Evolutionary conservation across 2,888 invertebrate genomes (phyloP).

Genomic region (Diarsia brunnea): DNA sequence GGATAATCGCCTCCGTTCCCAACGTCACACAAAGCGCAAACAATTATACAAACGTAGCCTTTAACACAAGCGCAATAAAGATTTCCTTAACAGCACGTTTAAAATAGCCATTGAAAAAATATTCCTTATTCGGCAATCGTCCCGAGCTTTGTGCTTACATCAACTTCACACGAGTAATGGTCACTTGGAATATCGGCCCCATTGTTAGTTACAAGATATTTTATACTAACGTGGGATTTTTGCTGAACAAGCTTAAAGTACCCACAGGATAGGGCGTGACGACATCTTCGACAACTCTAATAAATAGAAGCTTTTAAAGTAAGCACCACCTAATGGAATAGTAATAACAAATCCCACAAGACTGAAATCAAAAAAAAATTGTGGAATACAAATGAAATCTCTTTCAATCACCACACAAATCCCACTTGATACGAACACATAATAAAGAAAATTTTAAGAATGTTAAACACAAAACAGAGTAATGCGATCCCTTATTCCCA

Average conservation of each 20-base stretch:
- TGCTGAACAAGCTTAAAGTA: slow-evolving; percentile 60
- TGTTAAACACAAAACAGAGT: slow-evolving; percentile 83
- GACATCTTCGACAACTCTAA: slow-evolving; percentile 30
- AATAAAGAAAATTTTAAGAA: slow-evolving; percentile 75
- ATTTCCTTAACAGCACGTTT: slow-evolving; percentile 37
- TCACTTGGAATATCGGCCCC: slow-evolving; percentile 77
- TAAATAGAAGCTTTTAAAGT: slow-evolving; percentile 21
- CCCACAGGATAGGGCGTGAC: slow-evolving; percentile 63
- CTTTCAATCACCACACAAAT: slow-evolving; percentile 62
- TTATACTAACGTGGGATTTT: slow-evolving; percentile 69
- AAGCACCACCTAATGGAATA: slow-evolving; percentile 8
- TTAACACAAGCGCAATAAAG: slow-evolving; percentile 47
- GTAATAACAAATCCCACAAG: slow-evolving; percentile 19
- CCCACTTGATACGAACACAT: slow-evolving; percentile 71
- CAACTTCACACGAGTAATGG: slow-evolving; percentile 77
- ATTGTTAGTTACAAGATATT: slow-evolving; percentile 76
- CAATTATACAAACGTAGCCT: slow-evolving; percentile 37
- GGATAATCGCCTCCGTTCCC: slow-evolving; percentile 73
- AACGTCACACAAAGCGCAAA: slow-evolving; percentile 10
- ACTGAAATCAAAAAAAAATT: slow-evolving; percentile 23
- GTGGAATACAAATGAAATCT: slow-evolving; percentile 45
- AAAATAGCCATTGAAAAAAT: slow-evolving; percentile 60
- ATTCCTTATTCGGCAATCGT: slow-evolving; percentile 66
- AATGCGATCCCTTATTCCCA: slow-evolving; percentile 84
- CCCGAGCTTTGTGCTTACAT: slow-evolving; percentile 75